Evolutionary conservation across 2,797 vertebrate genomes (phyloP), one percentile per base, ranked within the genome.

Genomic region (Poecile montanus): DNA sequence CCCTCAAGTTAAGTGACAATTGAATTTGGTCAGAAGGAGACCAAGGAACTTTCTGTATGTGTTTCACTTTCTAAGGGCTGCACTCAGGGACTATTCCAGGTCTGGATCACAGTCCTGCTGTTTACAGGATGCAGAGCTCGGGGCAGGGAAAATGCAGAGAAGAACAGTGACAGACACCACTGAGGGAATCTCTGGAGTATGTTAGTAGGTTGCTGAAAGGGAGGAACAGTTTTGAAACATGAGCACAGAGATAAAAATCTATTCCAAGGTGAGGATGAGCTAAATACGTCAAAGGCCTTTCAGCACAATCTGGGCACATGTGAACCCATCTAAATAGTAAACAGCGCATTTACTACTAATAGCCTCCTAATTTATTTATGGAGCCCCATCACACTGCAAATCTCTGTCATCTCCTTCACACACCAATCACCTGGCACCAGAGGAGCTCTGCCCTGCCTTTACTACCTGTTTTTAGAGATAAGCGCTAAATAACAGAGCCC

Each of bases 241-340:
- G 34, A 96, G 68, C 53, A 74, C 42, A 70, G 88, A 92, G 92
- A 97, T 90, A 85, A 90, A 92, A 88, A 94, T 94, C 92, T 93
- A 83, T 94, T 95, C 92, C 94, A 89, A 95, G 87, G 82, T 91
- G 82, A 94, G 68, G 91, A 89, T 63, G 63, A 95, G 60, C 76
- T 94, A 85, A 96, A 84, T 71, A 50, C 29, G 34, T 91, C 85
- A 79, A 51, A 92, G 89, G 76, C 78, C 88, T 91, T 94, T 94
- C 89, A 90, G 71, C 78, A 84, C 87, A 78, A 86, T 73, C 87
- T 71, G 42, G 63, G 79, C 72, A 70, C 70, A 67, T 23, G 29
- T 45, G 34, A 88, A 91, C 58, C 32, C 65, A 89, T 40, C 72
- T 38, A 83, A 89, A 66, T 45, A 94, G 78, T 85, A 95, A 96